Conservation (phyloP, 2,888 invertebrate genomes). For the Lithosia quadra region DNA sequence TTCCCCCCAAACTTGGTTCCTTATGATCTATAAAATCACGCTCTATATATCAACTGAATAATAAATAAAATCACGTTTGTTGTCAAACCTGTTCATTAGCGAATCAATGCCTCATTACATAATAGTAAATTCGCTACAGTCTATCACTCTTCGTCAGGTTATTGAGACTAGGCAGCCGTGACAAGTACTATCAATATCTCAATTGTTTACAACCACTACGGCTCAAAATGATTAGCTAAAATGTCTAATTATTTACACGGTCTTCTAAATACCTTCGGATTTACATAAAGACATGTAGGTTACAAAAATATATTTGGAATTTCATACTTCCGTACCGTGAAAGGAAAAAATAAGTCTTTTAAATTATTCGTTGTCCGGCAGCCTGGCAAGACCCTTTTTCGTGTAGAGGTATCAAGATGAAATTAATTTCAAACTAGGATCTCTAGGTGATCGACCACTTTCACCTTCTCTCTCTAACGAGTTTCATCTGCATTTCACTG, state of each 20-base stretch:
- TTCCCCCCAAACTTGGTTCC: no score
- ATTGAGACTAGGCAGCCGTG: constrained; percentile 28
- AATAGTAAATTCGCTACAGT: constrained; percentile 44
- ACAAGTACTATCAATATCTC: constrained; percentile 19
- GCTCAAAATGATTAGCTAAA: background rate
- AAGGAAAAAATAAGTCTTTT: no score
- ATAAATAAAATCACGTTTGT: background rate
- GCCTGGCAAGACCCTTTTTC: no score
- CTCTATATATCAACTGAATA: background rate
- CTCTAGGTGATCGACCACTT: no score
- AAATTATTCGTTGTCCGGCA: no score
- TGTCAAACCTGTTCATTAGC: background rate
- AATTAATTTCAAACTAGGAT: no score
- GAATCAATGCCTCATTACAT: constrained; percentile 16
- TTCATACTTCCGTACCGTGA: background rate
- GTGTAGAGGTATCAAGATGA: no score
- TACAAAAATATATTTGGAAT: background rate
- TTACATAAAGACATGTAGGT: background rate
- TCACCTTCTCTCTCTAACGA: no score
- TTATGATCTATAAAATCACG: background rate
- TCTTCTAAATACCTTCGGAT: background rate
- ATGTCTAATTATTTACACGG: background rate
- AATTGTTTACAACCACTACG: background rate
- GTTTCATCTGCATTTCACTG: no score
- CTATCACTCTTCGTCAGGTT: constrained; percentile 35